phyloP scores from a whole-genome alignment of 2,113 vertebrate genomes.

The Eleginops maclovinus region DNA sequence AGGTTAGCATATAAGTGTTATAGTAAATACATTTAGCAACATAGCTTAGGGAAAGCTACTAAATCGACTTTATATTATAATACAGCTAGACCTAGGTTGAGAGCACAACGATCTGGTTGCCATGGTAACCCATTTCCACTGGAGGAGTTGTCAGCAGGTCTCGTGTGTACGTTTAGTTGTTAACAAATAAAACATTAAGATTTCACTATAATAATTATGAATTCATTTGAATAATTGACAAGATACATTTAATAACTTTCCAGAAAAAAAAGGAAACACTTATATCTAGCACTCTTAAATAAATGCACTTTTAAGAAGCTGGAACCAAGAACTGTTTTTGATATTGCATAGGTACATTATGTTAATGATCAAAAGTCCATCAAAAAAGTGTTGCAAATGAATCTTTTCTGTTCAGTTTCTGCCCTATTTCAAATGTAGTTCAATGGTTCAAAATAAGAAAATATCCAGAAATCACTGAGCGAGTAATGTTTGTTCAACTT shows the following conservation, averaged over 20 bases:
- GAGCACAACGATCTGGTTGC: slow-evolving; percentile 42
- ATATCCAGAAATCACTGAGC: background rate
- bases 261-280: background rate
- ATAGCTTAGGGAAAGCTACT: background rate
- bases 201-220: too few species aligned
- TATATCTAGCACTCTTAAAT: background rate
- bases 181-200: too few species aligned
- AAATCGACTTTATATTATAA: background rate
- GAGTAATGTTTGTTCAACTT: background rate
- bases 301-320: background rate
- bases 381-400: background rate
- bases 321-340: background rate
- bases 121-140: slow-evolving; percentile 53
- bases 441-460: background rate
- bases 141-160: background rate
- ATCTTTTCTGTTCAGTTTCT: background rate
- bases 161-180: background rate
- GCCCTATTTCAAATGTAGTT: background rate
- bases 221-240: too few species aligned
- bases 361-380: background rate
- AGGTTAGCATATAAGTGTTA: background rate
- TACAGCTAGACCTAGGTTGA: background rate
- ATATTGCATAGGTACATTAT: background rate
- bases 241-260: too few species aligned
- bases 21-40: background rate